Conservation (phyloP, 2,797 vertebrate genomes). For the Macrochelys suwanniensis region DNA sequence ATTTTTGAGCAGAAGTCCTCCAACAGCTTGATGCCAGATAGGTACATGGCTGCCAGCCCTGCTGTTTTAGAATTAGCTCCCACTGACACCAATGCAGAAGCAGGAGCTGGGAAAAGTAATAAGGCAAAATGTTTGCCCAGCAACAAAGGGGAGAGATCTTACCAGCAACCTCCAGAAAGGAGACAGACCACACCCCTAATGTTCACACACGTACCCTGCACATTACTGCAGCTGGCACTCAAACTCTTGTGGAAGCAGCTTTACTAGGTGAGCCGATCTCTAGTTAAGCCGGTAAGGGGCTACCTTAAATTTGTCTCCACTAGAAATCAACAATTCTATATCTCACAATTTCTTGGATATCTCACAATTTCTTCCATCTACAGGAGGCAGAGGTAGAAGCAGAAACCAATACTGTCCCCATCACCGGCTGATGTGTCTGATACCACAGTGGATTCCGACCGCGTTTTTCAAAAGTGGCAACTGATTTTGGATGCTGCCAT, state of each 20-base stretch:
- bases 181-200: neutral
- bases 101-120: neutral
- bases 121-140: neutral
- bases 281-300: neutral
- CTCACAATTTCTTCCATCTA: neutral
- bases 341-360: neutral
- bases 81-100: neutral
- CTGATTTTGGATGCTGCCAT: too few species aligned
- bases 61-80: too few species aligned
- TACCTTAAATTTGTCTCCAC: neutral
- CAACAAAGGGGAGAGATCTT: neutral
- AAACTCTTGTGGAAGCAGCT: slow-evolving; percentile 16
- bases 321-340: neutral
- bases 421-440: neutral
- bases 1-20: neutral
- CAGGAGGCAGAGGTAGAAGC: fast-evolving
- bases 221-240: neutral
- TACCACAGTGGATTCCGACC: too few species aligned
- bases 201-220: neutral
- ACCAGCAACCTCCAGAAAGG: neutral
- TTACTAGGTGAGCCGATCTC: neutral
- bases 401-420: neutral
- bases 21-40: neutral
- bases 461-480: too few species aligned
- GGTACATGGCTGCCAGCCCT: neutral